Evolutionary conservation across 2,888 invertebrate genomes (phyloP).

Genomic region (Platerodrilus igneus): DNA sequence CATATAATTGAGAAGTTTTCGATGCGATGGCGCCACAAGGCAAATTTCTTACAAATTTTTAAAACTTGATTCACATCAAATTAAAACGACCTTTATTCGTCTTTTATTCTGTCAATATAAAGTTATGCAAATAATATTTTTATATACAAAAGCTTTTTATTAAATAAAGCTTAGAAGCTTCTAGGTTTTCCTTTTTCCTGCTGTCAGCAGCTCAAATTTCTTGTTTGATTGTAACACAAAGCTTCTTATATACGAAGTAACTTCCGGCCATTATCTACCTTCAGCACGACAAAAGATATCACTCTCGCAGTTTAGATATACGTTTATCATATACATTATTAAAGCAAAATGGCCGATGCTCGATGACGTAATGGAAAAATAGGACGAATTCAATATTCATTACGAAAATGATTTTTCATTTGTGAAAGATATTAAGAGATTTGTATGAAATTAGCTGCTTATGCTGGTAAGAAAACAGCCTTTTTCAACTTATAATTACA

Average conservation of each 20-base stretch:
- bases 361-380: slow-evolving; percentile 13
- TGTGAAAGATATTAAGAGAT: too few relatives aligned
- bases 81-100: too few relatives aligned
- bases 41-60: too few relatives aligned
- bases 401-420: too few relatives aligned
- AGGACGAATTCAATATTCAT: slow-evolving; percentile 10
- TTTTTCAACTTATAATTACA: slow-evolving; percentile 44
- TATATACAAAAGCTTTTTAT: too few relatives aligned
- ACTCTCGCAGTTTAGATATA: slow-evolving; percentile 14
- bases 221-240: slow-evolving; percentile 24
- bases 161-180: slow-evolving; percentile 20
- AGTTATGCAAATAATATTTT: too few relatives aligned
- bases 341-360: slow-evolving; percentile 11
- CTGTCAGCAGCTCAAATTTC: slow-evolving; percentile 23
- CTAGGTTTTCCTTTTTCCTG: slow-evolving; percentile 20
- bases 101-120: too few relatives aligned
- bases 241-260: slow-evolving; percentile 18
- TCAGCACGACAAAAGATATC: slow-evolving; percentile 21
- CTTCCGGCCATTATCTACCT: slow-evolving; percentile 25
- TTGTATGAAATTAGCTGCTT: slow-evolving; percentile 25
- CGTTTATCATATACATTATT: slow-evolving; percentile 14
- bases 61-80: too few relatives aligned
- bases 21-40: too few relatives aligned
- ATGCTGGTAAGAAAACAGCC: slow-evolving; percentile 28
- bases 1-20: too few relatives aligned